Evolutionary conservation across 2,113 vertebrate genomes (phyloP), one percentile per base, ranked within the genome.

Genomic region (Camelus bactrianus): DNA sequence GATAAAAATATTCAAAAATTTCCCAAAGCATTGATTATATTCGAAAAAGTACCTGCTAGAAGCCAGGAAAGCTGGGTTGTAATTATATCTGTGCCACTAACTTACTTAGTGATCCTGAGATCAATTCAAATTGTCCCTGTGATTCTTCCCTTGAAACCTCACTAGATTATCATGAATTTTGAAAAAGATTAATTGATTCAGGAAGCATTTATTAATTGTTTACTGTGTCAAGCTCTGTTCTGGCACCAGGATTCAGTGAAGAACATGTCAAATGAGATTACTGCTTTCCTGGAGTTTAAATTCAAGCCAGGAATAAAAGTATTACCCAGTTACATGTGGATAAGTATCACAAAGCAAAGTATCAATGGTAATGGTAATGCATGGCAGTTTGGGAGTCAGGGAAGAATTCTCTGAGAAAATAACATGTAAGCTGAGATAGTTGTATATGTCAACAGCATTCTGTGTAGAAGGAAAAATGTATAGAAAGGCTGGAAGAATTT

Each of bases 1-100:
- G 64, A 80, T 42, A 73, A n/a, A 94, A 80, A 67, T 92, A 84
- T 56, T 83, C 26, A 72, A 38, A 90, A 73, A 42, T 64, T 88
- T 79, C 42, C 48, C 28, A 48, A 87, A 38, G 62, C 16, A 77
- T 58, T 90, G 52, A 64, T 64, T n/a, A 13, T 79, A 85, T 58
- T 85, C 48, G 30, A 67, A 92, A 92, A 81, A 58, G 5, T 76
- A 52, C 62, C 56, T 76, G 6, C 22, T n/a, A 14, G 60, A 9
- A 62, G 22, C 8, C 58, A 85, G 26, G 48, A 92, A 85, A 91
- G 32, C 58, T 89, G 58, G 17, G 14, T 56, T 95, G 11, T 54
- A 35, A 67, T 88, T 52, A 19, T 50, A n/a, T 79, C 48, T 67
- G 48, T 76, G 28, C 46, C 24, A 88, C 54, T 32, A 46, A 65